phyloP scores from a whole-genome alignment of 2,113 vertebrate species.

The Sturnus vulgaris region DNA sequence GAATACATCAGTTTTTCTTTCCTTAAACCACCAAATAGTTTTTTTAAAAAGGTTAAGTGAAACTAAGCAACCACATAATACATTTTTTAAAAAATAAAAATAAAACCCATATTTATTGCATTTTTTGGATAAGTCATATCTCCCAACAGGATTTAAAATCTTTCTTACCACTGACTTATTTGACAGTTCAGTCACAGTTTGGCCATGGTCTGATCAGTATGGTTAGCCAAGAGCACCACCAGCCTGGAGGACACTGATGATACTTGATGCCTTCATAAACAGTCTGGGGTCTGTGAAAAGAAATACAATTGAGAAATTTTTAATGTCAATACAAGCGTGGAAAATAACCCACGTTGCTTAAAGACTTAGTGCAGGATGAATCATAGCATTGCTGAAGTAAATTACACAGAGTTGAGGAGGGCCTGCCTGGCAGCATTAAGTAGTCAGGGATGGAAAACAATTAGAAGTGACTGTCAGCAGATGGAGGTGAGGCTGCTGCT shows the following conservation, averaged over 20 bases:
- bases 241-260: neutral
- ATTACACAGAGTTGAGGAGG: neutral
- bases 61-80: neutral
- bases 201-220: neutral
- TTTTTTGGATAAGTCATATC: neutral
- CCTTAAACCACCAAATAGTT: neutral
- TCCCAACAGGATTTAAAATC: neutral
- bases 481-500: neutral
- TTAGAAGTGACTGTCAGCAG: neutral
- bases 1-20: neutral
- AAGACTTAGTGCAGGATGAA: neutral
- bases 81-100: neutral
- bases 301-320: neutral
- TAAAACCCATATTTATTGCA: neutral
- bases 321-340: neutral
- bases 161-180: neutral
- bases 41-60: neutral
- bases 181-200: constrained; percentile 24
- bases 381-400: neutral
- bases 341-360: neutral
- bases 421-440: neutral
- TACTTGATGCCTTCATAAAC: constrained; percentile 26
- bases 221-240: neutral
- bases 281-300: neutral
- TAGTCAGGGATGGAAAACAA: neutral